A percentile compares a stretch with the other conserved stretches of the same genome.
Evolutionary conservation across 1,140 invertebrate genomes (phyloP).

Genomic region (Drosophila teissieri): DNA sequence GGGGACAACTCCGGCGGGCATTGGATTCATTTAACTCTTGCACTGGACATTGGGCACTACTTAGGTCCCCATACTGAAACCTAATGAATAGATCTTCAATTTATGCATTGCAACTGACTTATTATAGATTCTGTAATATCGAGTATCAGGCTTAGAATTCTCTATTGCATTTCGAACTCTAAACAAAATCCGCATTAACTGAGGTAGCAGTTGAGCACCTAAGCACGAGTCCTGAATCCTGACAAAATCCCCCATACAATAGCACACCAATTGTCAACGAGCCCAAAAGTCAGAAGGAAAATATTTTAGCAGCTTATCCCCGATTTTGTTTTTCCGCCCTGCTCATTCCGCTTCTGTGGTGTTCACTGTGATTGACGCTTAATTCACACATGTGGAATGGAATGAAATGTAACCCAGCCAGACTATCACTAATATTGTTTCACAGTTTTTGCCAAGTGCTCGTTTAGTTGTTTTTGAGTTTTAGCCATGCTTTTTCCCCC

Average conservation of each 20-base stretch:
- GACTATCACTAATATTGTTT: conserved; percentile 74
- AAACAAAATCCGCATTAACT: background rate
- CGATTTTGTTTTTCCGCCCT: conserved; percentile 1
- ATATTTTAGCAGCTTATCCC: conserved; percentile 4
- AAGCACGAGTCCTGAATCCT: conserved; percentile 1
- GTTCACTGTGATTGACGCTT: conserved; percentile 45
- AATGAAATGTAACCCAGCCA: conserved; percentile 53
- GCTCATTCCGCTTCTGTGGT: conserved; percentile 28
- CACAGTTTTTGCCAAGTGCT: conserved; percentile 55
- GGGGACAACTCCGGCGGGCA: background rate
- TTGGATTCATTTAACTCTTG: conserved; percentile 12
- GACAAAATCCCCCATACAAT: background rate
- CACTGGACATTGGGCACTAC: too few species aligned
- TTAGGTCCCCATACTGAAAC: too few species aligned
- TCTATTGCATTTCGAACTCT: too few species aligned
- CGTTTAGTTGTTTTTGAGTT: conserved; percentile 41
- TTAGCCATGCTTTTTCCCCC: conserved; percentile 19
- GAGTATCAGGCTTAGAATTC: too few species aligned
- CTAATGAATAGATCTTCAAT: background rate
- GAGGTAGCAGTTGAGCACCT: background rate
- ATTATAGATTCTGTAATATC: background rate
- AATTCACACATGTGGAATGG: conserved; percentile 59
- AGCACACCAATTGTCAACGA: conserved; percentile 6
- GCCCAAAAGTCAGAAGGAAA: conserved; percentile 2
- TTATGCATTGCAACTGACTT: background rate